Conservation (phyloP, 2,888 invertebrate species). For the Patella caerulea region DNA sequence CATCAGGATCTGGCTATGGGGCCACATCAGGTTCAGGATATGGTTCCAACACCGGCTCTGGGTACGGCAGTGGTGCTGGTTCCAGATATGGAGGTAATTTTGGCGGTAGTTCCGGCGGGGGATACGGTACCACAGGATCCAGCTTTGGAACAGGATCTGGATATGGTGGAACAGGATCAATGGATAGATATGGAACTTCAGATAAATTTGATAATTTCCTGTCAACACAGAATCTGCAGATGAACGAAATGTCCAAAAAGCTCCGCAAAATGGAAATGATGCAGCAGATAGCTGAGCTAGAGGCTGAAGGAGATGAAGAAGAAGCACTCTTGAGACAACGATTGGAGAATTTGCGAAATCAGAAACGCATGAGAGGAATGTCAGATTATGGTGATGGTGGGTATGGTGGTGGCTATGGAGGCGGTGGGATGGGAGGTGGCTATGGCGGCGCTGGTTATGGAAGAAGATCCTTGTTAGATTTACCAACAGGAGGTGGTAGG, state of each 20-base stretch:
- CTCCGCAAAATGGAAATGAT: conserved; percentile 2
- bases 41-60: neutral
- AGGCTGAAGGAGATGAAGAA: conserved; percentile 4
- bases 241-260: conserved; percentile 10
- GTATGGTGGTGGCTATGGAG: neutral
- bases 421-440: neutral
- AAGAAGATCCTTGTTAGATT: neutral
- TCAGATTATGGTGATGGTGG: neutral
- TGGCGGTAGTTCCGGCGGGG: neutral
- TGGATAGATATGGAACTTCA: neutral
- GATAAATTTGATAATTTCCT: neutral
- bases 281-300: conserved; percentile 7
- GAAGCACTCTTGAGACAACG: neutral
- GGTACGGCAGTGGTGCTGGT: neutral
- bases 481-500: too few species aligned
- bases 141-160: neutral
- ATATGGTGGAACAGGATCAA: neutral
- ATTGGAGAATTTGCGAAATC: neutral
- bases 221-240: conserved; percentile 3
- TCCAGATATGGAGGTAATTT: neutral
- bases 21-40: neutral
- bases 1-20: neutral
- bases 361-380: neutral
- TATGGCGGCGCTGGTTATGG: neutral
- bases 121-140: neutral